Conservation (phyloP, 2,888 invertebrate genomes). For the Deladenus siricidicola region DNA sequence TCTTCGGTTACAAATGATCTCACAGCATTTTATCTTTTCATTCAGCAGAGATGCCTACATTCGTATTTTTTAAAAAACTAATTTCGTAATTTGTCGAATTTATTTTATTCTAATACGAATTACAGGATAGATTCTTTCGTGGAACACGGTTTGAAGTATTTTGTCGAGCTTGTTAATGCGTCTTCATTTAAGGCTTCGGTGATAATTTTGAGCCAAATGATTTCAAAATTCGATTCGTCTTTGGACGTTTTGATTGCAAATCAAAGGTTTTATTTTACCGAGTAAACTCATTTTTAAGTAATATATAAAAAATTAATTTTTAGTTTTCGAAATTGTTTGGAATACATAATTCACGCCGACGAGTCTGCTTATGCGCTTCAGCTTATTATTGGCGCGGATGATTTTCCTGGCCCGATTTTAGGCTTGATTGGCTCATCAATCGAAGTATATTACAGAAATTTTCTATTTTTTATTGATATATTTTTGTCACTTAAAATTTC, state of each 20-base stretch:
- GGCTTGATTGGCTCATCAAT: slow-evolving; percentile 39
- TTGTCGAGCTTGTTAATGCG: slow-evolving; percentile 28
- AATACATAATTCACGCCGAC: slow-evolving; percentile 45
- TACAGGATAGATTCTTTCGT: slow-evolving; percentile 30
- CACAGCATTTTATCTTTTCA: slow-evolving; percentile 42
- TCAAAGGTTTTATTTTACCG: slow-evolving; percentile 11
- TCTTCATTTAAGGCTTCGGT: slow-evolving; percentile 27
- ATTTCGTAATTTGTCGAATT: background rate
- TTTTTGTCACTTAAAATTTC: background rate
- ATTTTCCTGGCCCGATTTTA: slow-evolving; percentile 43
- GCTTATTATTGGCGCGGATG: slow-evolving; percentile 40
- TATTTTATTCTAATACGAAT: background rate
- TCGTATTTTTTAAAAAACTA: slow-evolving; percentile 20
- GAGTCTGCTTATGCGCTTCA: slow-evolving; percentile 44
- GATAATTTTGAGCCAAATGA: slow-evolving; percentile 22
- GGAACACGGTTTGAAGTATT: slow-evolving; percentile 22
- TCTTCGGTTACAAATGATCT: slow-evolving; percentile 36
- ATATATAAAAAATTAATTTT: slow-evolving; percentile 13
- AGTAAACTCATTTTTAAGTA: background rate
- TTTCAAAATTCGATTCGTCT: slow-evolving; percentile 20
- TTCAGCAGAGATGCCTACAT: slow-evolving; percentile 37
- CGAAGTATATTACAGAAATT: slow-evolving; percentile 24
- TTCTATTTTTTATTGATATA: background rate
- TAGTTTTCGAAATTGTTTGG: slow-evolving; percentile 42
- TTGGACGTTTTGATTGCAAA: slow-evolving; percentile 19